Evolutionary conservation across 2,888 invertebrate species (phyloP), one percentile per base, ranked within the genome.

Genomic region (Parnassius apollo): DNA sequence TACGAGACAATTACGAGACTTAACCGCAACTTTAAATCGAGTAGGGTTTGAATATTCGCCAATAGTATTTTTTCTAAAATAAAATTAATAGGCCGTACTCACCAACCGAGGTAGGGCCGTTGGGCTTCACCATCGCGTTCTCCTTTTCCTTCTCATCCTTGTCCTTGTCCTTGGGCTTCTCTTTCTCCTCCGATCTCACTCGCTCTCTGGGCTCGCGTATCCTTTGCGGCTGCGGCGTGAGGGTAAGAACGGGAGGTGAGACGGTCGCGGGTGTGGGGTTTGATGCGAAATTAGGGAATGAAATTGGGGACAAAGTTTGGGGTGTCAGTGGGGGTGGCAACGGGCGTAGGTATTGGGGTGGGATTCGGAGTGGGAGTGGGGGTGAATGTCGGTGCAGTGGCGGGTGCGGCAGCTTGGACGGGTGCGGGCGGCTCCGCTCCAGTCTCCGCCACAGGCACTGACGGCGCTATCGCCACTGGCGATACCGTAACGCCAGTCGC

Each of bases 121-220:
- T 86, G n/a, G 72, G 69, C 66, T 76, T 80, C 53, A 57, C 71
- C 11, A 68, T 52, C n/a, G 67, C 0, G 13, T 7, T 64, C 53
- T 71, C 78, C 42, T 75, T 77, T 55, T 78, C 80, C 62, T 72
- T 50, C 18, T 57, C 73, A 51, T 67, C 49, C 9, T 49, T 69
- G 18, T 75, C 74, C 61, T 73, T 69, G 18, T 75, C 74, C 61
- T 73, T 77, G 9, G 59, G 55, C 65, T 75, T 82, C 45, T 80
- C 80, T 64, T 83, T 81, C 11, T 83, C 83, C 69, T 84, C 84
- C 9, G 81, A 77, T 62, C 74, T 81, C 2, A 77, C 59, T 66
- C 82, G 73, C 65, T 84, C 85, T 59, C 82, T 78, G 35, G 81
- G 78, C 62, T 86, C 85, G 65, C 85, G 74, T 71, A 83, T 74